Evolutionary conservation across 2,797 vertebrate species (phyloP).

Genomic region (Lepus townsendii): DNA sequence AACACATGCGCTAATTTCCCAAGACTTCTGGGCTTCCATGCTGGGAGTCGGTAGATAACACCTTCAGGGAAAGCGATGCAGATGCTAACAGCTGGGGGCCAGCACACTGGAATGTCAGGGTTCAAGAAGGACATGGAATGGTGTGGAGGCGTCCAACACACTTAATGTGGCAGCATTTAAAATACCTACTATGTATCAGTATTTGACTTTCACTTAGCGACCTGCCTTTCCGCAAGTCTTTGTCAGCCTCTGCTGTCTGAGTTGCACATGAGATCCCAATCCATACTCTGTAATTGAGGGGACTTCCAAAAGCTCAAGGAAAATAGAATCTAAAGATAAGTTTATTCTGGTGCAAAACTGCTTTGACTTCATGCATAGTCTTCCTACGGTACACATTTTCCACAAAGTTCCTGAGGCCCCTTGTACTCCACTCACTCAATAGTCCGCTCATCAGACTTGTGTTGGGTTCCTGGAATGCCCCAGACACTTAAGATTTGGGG

Average conservation of each 20-base stretch:
- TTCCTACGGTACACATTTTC: no score
- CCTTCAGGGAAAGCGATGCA: background rate
- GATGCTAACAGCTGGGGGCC: background rate
- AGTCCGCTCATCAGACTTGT: fast-evolving
- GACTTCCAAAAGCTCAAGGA: no score
- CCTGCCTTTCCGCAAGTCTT: background rate
- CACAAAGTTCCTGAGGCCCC: no score
- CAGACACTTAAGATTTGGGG: background rate
- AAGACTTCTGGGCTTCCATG: background rate
- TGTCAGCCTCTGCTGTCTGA: no score
- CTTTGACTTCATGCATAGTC: no score
- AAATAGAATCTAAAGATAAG: no score
- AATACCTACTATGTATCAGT: background rate
- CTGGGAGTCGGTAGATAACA: fast-evolving
- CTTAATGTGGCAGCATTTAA: background rate
- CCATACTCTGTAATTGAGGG: fast-evolving
- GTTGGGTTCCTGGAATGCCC: background rate
- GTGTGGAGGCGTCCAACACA: background rate
- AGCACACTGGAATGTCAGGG: background rate
- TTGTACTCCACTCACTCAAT: background rate
- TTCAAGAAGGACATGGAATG: background rate
- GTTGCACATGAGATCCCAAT: background rate
- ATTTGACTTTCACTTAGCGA: background rate
- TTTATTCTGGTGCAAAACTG: no score
- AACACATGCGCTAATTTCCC: background rate